Evolutionary conservation across 2,113 vertebrate species (phyloP).

Genomic region (Labrus mixtus): DNA sequence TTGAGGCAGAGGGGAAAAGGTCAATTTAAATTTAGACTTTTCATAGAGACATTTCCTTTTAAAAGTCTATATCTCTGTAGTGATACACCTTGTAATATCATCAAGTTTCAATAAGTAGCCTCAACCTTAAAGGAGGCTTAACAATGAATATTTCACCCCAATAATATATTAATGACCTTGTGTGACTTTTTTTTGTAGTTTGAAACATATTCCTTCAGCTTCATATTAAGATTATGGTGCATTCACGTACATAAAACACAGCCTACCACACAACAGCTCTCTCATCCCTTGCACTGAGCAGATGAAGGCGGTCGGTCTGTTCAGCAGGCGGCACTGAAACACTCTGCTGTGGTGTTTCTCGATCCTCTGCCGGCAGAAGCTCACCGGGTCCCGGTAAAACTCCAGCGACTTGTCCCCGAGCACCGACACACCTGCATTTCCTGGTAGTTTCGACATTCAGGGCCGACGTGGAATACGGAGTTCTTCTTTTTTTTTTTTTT

Average conservation of each 20-base stretch:
- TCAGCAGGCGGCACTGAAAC: constrained; percentile 75
- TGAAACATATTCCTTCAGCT: neutral
- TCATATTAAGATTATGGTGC: neutral
- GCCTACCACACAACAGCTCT: constrained; percentile 75
- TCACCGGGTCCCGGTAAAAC: constrained; percentile 78
- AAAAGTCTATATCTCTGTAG: neutral
- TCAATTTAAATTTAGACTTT: neutral
- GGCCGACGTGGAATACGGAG: too few species aligned
- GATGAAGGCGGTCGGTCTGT: constrained; percentile 75
- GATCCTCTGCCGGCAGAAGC: constrained; percentile 68
- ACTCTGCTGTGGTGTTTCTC: constrained; percentile 71
- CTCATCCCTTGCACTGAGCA: constrained; percentile 73
- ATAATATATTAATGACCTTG: neutral
- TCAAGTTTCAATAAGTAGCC: neutral
- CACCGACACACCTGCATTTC: constrained; percentile 72
- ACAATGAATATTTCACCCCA: neutral
- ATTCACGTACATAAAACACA: neutral
- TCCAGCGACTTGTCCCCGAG: constrained; percentile 79
- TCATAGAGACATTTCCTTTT: neutral
- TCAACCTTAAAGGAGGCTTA: too few species aligned
- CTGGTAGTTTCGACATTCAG: constrained; percentile 75
- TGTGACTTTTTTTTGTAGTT: neutral
- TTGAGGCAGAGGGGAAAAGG: neutral
- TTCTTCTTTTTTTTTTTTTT: neutral
- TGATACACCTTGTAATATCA: neutral